Conservation (phyloP, 2,113 vertebrate genomes). For the Orycteropus afer region DNA sequence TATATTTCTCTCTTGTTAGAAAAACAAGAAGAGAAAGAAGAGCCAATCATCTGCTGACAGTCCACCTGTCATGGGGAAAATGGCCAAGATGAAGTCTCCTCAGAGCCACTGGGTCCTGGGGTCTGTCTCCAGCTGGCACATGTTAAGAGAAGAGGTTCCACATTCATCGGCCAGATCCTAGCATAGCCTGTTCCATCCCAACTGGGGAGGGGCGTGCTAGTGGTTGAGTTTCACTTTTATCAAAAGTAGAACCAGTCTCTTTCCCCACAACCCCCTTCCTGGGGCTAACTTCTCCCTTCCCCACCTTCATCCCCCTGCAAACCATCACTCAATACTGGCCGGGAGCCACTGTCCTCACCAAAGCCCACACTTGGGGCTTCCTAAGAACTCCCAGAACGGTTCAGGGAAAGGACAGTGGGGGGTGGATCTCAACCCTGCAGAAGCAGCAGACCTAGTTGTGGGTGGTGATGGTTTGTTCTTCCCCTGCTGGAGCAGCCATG, state of each 20-base stretch:
- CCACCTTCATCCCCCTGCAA: not conserved
- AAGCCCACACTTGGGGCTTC: not conserved
- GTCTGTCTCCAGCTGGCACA: fast-evolving
- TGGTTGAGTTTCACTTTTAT: not conserved
- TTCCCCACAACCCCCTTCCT: not conserved
- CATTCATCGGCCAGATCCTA: not conserved
- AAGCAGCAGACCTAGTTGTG: not conserved
- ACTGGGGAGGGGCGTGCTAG: too few relatives aligned
- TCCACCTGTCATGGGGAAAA: not conserved
- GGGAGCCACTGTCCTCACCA: not conserved
- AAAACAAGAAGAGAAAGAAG: not conserved
- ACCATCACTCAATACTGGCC: fast-evolving
- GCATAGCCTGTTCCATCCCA: not conserved
- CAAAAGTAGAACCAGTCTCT: not conserved
- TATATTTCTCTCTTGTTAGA: not conserved
- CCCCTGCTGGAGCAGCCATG: fast-evolving
- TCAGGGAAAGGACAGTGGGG: fast-evolving
- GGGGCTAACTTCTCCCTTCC: too few relatives aligned
- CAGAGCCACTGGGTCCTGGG: too few relatives aligned
- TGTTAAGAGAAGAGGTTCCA: not conserved
- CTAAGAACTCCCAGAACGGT: too few relatives aligned
- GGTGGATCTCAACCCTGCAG: not conserved
- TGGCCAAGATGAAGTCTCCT: not conserved
- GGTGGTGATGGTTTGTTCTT: fast-evolving
- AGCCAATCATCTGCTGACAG: fast-evolving